Percentiles rank a stretch among this genome's conserved stretches.
Conservation (phyloP, 2,797 vertebrate genomes). For the Alectoris magna region DNA sequence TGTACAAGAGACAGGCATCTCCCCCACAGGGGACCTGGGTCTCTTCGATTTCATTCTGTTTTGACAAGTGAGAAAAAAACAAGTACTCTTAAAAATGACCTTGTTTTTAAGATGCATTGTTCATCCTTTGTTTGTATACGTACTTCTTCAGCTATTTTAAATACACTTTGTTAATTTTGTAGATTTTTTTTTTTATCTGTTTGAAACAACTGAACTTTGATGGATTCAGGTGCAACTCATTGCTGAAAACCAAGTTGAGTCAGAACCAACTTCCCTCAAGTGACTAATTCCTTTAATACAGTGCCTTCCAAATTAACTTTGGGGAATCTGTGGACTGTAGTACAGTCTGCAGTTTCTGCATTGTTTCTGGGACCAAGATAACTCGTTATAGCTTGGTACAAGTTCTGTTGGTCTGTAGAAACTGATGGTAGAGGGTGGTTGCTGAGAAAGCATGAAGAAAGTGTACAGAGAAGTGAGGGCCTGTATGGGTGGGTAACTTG, state of each 20-base stretch:
- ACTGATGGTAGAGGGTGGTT: background rate
- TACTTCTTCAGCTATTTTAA: background rate
- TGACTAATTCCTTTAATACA: background rate
- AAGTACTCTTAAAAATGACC: background rate
- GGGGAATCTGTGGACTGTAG: background rate
- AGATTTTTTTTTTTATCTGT: background rate
- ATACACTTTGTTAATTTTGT: background rate
- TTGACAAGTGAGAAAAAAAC: background rate
- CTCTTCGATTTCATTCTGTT: background rate
- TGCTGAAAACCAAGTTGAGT: background rate
- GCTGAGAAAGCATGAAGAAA: background rate
- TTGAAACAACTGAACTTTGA: background rate
- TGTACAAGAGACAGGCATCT: background rate
- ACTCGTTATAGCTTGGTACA: background rate
- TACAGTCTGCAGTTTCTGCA: background rate
- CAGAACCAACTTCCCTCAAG: background rate
- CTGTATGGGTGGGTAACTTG: background rate
- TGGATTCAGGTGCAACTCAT: rapidly evolving
- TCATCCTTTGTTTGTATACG: background rate
- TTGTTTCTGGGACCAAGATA: background rate
- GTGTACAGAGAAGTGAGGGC: background rate
- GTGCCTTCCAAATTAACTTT: background rate
- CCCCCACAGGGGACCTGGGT: background rate
- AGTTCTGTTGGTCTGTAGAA: background rate
- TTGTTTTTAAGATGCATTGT: background rate